These are phyloP conservation scores for Rhineura floridana DNA, from an alignment of 2,113 vertebrate species.

Conservation along the genomic window DNA sequence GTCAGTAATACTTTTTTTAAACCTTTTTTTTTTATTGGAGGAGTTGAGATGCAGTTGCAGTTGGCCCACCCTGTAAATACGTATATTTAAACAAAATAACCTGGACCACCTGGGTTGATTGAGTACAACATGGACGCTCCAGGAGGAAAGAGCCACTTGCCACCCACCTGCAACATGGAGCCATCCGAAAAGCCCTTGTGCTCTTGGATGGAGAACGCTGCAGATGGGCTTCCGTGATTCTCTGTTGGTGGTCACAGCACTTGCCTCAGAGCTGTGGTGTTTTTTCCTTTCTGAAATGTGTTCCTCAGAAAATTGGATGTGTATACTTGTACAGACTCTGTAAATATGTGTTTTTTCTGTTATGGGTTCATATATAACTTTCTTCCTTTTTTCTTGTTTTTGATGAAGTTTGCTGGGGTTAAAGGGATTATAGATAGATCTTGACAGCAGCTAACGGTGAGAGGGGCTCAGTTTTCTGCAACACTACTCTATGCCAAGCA, in stretches of 20 bases:
- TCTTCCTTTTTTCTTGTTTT: slow-evolving; percentile 73
- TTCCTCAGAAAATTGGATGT: slow-evolving; percentile 83
- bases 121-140: slow-evolving; percentile 74
- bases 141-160: slow-evolving; percentile 80
- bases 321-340: slow-evolving; percentile 88
- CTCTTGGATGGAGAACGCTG: slow-evolving; percentile 80
- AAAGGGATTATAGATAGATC: slow-evolving; percentile 82
- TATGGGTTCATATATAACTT: slow-evolving; percentile 79
- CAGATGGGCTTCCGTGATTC: slow-evolving; percentile 73
- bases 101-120: slow-evolving; percentile 76
- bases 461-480: slow-evolving; percentile 86
- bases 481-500: slow-evolving; percentile 71
- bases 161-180: slow-evolving; percentile 71
- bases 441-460: slow-evolving; percentile 85
- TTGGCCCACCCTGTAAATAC: slow-evolving; percentile 83
- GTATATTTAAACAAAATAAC: slow-evolving; percentile 80
- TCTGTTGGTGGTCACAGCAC: slow-evolving; percentile 77
- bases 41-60: slow-evolving; percentile 83
- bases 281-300: slow-evolving; percentile 80
- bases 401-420: slow-evolving; percentile 84
- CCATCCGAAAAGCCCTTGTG: slow-evolving; percentile 73
- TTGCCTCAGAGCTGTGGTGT: slow-evolving; percentile 79
- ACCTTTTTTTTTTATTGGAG: slow-evolving; percentile 71
- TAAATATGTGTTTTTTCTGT: slow-evolving; percentile 81
- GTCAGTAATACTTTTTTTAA: slow-evolving; percentile 74